Evolutionary conservation across 2,797 vertebrate genomes (phyloP), one percentile per base, ranked within the genome.

Genomic region (Meriones psammophilus): DNA sequence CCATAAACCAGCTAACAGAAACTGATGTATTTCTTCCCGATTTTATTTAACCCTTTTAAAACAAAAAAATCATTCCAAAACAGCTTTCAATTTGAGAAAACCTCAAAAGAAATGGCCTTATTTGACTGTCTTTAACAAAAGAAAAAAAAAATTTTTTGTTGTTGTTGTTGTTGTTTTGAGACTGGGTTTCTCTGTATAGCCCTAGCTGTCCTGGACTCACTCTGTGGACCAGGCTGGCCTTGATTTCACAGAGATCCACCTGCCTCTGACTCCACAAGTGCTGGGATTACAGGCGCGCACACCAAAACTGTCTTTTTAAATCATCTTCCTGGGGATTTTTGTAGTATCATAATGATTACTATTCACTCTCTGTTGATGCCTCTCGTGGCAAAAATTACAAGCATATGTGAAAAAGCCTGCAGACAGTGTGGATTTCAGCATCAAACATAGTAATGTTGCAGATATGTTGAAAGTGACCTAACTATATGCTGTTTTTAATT

Each of bases 81-180:
- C 97, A 95, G 94, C 62, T 86, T 92, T 71, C 78, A 77, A 88
- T 80, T 60, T 92, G 60, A 96, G 69, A 91, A 95, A 86, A 83
- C 54, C 18, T 12, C n/a, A 77, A 78, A 88, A 95, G 5, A 89
- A 89, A 77, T 64, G 58, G 30, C 39, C 39, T 42, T 42, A 62
- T 22, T 88, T 76, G 50, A 66, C 18, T 9, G 28, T 60, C 3
- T 62, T 39, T 14, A 22, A 58, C 26, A 28, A 28, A 28, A 74
- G 14, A 58, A 58, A 58, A 26, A 28, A 28, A 28, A 73, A 73
- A 42, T 8, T 7, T 50, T 3, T 50, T 50, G 46, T 50, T 50
- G 6, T 7, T 50, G 6, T 50, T 50, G 50, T 50, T 50, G 42
- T 50, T 50, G 8, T 50, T 50, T 50, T 50, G 8, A 50, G 50